These are phyloP conservation scores for Lethenteron camtschaticum DNA, from an alignment of 2,113 vertebrate species.

Conservation along the genomic window DNA sequence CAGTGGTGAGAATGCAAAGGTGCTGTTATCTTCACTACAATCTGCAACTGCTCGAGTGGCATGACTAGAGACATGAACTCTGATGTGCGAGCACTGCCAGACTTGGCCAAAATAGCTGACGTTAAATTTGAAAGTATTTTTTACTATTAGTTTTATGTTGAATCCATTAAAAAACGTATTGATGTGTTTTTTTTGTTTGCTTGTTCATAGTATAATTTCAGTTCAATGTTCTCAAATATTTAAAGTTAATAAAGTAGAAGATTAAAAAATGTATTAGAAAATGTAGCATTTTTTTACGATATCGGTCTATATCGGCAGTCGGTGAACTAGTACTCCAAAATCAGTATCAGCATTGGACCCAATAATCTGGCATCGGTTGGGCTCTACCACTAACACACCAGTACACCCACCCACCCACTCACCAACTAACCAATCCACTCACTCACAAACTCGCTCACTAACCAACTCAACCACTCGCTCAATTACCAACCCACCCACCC, in stretches of 20 bases:
- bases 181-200: neutral
- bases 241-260: neutral
- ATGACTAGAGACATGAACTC: neutral
- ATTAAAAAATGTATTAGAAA: neutral
- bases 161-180: neutral
- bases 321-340: neutral
- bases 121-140: neutral
- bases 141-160: neutral
- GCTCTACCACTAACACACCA: too few species aligned
- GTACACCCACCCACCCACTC: too few species aligned
- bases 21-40: neutral
- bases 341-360: neutral
- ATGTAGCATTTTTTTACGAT: neutral
- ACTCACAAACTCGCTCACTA: too few species aligned
- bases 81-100: slow-evolving; percentile 1
- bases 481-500: too few species aligned
- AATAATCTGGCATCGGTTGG: slow-evolving; percentile 1
- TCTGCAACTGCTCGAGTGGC: neutral
- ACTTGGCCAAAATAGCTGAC: neutral
- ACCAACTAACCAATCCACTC: too few species aligned
- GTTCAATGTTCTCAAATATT: neutral
- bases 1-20: neutral
- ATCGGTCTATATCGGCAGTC: neutral
- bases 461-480: too few species aligned
- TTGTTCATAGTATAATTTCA: neutral